phyloP scores from a whole-genome alignment of 2,888 invertebrate genomes.

The Auanema sp. region DNA sequence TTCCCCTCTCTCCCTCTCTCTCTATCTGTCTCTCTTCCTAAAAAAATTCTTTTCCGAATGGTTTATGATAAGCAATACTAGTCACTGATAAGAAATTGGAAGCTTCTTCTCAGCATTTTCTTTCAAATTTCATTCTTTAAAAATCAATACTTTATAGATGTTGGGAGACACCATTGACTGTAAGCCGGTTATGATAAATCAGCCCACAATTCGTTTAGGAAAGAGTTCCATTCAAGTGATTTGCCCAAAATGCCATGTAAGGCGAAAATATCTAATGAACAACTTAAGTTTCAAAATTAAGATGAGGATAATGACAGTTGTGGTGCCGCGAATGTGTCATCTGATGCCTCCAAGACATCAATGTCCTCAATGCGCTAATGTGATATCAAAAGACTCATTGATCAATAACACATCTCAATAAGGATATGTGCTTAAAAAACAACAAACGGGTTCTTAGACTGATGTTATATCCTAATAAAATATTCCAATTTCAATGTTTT shows the following conservation, averaged over 20 bases:
- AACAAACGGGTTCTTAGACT: not conserved
- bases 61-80: too few relatives aligned
- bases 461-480: not conserved
- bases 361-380: not conserved
- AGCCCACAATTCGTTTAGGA: not conserved
- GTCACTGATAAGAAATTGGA: too few relatives aligned
- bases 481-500: not conserved
- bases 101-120: too few relatives aligned
- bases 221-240: not conserved
- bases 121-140: too few relatives aligned
- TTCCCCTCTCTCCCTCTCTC: too few relatives aligned
- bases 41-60: too few relatives aligned
- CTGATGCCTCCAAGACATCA: conserved; percentile 3
- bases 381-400: not conserved
- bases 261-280: too few relatives aligned
- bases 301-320: not conserved
- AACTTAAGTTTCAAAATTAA: not conserved
- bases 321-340: not conserved
- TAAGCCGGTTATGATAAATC: too few relatives aligned
- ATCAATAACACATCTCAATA: not conserved
- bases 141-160: too few relatives aligned
- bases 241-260: conserved; percentile 2
- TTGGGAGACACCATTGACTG: too few relatives aligned
- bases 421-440: not conserved
- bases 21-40: too few relatives aligned